phyloP scores from a whole-genome alignment of 2,888 invertebrate genomes.

The Habrosyne pyritoides region DNA sequence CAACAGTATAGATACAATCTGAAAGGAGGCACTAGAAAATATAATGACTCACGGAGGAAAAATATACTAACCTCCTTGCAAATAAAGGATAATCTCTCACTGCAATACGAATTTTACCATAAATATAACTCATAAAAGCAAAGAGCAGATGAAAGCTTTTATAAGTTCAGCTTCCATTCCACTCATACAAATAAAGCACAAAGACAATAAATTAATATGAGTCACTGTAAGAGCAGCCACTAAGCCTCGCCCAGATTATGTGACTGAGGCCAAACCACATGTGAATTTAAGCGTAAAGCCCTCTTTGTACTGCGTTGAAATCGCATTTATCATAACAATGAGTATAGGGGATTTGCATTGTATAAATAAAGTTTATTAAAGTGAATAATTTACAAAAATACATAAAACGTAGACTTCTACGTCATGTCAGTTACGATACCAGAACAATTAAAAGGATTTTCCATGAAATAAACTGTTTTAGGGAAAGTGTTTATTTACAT shows the following conservation, averaged over 20 bases:
- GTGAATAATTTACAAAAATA: background rate
- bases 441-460: background rate
- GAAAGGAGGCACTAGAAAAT: too few relatives aligned
- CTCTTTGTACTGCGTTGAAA: constrained; percentile 43
- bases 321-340: constrained; percentile 29
- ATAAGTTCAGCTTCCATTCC: constrained; percentile 47
- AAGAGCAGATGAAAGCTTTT: constrained; percentile 48
- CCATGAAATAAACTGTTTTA: too few relatives aligned
- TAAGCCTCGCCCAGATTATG: constrained; percentile 63
- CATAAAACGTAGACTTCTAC: background rate
- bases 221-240: constrained; percentile 50
- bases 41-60: too few relatives aligned
- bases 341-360: constrained; percentile 1
- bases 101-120: background rate
- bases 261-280: constrained; percentile 56
- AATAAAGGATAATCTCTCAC: background rate
- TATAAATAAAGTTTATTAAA: background rate
- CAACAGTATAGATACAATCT: too few relatives aligned
- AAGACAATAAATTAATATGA: constrained; percentile 70
- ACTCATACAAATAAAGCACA: constrained; percentile 57
- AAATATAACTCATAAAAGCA: constrained; percentile 15
- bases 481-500: too few relatives aligned
- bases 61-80: too few relatives aligned
- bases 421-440: background rate
- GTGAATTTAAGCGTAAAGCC: constrained; percentile 53